These are phyloP conservation scores for Eudasyphora cyanicolor DNA, from an alignment of 2,888 invertebrate genomes.

Conservation along the genomic window DNA sequence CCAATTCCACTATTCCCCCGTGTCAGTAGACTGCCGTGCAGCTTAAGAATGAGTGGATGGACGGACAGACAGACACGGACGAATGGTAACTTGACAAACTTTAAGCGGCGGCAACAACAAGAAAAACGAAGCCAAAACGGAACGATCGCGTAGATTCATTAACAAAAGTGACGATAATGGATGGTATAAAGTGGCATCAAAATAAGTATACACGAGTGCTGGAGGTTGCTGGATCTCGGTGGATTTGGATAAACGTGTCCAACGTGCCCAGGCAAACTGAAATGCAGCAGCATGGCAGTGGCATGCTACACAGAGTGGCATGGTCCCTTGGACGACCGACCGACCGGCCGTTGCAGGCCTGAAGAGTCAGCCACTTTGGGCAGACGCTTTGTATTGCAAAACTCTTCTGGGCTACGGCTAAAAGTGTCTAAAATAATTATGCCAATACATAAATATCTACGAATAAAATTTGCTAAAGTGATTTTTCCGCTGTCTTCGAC, in stretches of 20 bases:
- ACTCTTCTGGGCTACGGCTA: conserved; percentile 23
- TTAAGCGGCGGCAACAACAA: neutral
- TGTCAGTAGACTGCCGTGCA: conserved; percentile 31
- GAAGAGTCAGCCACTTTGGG: conserved; percentile 2
- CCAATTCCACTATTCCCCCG: too few relatives aligned
- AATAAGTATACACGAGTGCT: conserved; percentile 36
- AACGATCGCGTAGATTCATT: conserved; percentile 47
- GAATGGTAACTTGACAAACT: conserved; percentile 55
- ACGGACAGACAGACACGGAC: conserved; percentile 17
- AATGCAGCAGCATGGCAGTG: neutral
- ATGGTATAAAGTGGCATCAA: conserved; percentile 58
- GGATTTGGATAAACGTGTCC: neutral
- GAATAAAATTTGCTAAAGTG: conserved; percentile 49
- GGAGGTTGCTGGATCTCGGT: neutral
- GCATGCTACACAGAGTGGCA: neutral
- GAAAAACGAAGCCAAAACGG: neutral
- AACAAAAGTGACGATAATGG: conserved; percentile 63
- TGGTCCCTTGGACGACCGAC: conserved; percentile 17
- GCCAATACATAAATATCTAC: conserved; percentile 51
- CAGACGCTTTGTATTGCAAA: conserved; percentile 54
- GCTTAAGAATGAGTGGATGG: neutral
- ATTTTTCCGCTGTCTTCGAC: conserved; percentile 24
- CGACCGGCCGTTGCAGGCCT: conserved; percentile 27
- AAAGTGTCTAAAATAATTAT: conserved; percentile 51
- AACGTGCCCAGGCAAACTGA: neutral